Conservation (phyloP, 2,113 vertebrate species). For the Periophthalmus modestus region DNA sequence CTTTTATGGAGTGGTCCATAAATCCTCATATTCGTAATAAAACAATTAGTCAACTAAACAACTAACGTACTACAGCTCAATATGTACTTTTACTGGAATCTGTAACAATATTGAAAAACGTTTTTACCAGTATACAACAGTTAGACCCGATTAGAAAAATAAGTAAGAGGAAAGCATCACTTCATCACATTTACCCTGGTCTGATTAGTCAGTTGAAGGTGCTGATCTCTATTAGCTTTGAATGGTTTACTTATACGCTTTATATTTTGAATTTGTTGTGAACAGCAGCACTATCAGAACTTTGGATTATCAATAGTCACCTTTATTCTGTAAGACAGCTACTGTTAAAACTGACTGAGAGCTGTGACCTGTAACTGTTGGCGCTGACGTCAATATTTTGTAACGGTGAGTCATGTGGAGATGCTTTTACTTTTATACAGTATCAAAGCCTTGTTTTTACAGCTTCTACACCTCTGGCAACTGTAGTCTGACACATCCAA, state of each 20-base stretch:
- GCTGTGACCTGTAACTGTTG: conserved; percentile 1
- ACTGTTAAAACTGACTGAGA: neutral
- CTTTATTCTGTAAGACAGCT: neutral
- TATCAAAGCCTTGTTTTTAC: neutral
- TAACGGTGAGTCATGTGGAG: conserved; percentile 5
- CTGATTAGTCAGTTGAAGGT: neutral
- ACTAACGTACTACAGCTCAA: too few species aligned
- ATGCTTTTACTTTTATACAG: neutral
- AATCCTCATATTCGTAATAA: too few species aligned
- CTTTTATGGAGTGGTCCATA: too few species aligned
- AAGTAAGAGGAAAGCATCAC: too few species aligned
- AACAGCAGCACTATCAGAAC: neutral
- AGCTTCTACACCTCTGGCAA: neutral
- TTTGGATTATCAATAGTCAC: neutral
- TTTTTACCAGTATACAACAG: too few species aligned
- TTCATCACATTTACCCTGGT: neutral
- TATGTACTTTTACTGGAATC: too few species aligned
- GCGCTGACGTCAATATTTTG: neutral
- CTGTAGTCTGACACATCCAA: neutral
- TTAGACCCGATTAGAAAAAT: too few species aligned
- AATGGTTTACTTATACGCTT: too few species aligned
- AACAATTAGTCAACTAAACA: too few species aligned
- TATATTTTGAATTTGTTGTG: neutral
- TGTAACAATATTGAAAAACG: too few species aligned
- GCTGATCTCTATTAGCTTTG: neutral